Evolutionary conservation across 2,888 invertebrate species (phyloP).

Genomic region (Teinopalpus imperialis): DNA sequence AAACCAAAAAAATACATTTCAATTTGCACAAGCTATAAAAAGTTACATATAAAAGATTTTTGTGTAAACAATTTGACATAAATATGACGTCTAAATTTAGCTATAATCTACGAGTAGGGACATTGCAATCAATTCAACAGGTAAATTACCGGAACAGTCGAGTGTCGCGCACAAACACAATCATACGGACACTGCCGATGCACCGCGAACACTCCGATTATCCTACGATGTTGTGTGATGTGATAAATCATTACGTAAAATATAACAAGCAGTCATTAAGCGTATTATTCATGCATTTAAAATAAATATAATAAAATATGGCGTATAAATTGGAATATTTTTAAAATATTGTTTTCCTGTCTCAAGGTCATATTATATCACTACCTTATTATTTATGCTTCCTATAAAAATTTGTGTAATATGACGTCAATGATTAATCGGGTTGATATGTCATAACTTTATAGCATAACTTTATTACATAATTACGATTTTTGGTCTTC

Average conservation of each 20-base stretch:
- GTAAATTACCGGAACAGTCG: slow-evolving; percentile 24
- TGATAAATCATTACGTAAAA: slow-evolving; percentile 38
- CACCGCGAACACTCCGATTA: slow-evolving; percentile 26
- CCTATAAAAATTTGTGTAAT: background rate
- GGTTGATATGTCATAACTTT: too few species aligned
- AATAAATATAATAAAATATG: background rate
- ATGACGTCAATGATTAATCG: background rate
- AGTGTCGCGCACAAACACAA: slow-evolving; percentile 23
- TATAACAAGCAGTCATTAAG: slow-evolving; percentile 21
- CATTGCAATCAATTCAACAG: slow-evolving; percentile 16
- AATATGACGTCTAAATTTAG: slow-evolving; percentile 13
- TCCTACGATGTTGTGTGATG: slow-evolving; percentile 29
- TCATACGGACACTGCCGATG: slow-evolving; percentile 20
- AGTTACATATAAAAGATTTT: slow-evolving; percentile 5
- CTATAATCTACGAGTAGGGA: slow-evolving; percentile 19
- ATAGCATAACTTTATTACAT: too few species aligned
- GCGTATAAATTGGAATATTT: background rate
- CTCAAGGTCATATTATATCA: too few species aligned
- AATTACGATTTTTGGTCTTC: too few species aligned
- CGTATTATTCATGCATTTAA: slow-evolving; percentile 18
- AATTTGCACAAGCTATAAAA: background rate
- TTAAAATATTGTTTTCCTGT: background rate
- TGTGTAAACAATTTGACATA: slow-evolving; percentile 17
- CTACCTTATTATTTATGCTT: too few species aligned
- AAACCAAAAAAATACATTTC: slow-evolving; percentile 7